Conservation (phyloP, 2,797 vertebrate species). For the Sebastes iracundus region DNA sequence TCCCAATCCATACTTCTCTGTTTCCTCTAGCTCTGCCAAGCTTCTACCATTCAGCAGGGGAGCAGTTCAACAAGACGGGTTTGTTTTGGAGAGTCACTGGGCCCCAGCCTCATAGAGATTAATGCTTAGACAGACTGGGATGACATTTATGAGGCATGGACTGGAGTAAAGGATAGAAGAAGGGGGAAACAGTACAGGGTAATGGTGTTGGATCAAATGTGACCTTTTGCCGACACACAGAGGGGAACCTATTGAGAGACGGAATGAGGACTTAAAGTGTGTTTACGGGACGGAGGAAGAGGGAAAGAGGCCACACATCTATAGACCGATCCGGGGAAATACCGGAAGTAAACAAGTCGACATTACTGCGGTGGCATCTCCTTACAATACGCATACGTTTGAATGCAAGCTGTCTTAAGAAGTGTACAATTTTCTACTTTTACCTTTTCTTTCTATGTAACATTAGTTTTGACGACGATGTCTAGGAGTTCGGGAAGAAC, state of each 20-base stretch:
- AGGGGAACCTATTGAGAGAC: conserved; percentile 30
- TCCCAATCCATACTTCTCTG: conserved; percentile 62
- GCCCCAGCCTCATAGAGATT: conserved; percentile 76
- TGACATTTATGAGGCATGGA: conserved; percentile 82
- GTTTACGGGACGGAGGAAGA: background rate
- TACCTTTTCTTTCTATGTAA: too few relatives aligned
- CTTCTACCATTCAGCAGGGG: conserved; percentile 73
- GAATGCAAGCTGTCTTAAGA: too few relatives aligned
- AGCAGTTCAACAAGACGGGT: conserved; percentile 76
- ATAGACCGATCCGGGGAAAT: fast-evolving
- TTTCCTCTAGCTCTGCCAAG: conserved; percentile 80
- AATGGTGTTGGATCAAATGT: conserved; percentile 55
- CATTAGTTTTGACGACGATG: too few relatives aligned
- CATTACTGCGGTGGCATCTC: too few relatives aligned
- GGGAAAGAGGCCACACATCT: background rate
- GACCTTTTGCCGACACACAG: conserved; percentile 31
- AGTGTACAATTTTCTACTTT: too few relatives aligned
- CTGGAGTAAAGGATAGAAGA: conserved; percentile 52
- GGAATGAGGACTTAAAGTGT: conserved; percentile 17
- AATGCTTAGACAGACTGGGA: conserved; percentile 74
- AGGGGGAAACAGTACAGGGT: conserved; percentile 42
- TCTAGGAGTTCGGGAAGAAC: too few relatives aligned
- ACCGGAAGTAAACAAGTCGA: too few relatives aligned
- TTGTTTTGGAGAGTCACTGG: conserved; percentile 78
- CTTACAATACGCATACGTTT: too few relatives aligned